Base-by-base conservation (phyloP, 1,140 invertebrate genomes). In the Cyclargus thomasi region DNA sequence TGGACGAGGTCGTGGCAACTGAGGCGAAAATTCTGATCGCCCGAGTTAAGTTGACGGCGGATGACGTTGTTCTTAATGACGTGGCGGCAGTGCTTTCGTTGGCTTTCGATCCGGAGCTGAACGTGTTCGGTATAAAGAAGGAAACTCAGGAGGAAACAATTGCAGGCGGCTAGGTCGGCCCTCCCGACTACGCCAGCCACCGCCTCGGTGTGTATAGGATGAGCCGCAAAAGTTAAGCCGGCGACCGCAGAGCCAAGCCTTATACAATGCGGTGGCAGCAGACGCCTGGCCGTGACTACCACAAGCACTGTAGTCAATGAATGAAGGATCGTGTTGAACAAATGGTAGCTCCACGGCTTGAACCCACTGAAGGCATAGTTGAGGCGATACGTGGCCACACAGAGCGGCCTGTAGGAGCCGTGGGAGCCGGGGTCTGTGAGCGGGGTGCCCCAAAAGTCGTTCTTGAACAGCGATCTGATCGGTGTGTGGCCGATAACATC, bases 191-290 rank as follows among this genome's bases (percentile, higher is more conserved):
- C 94, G n/a, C 97, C 97, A 11, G 97, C 97, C 7, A 99, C 97
- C 0, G 97, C 97, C 91, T 99, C 98, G 29, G 96, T 97, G 90
- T 99, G 98, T 73, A 99, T 95, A 17, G 98, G 98, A 92, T 99
- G 98, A 0, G 96, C 94, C 53, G 98, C 97, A 91, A 99, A 99
- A 22, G 98, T 92, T 1, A 98, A 86, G 1, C 97, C 96, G 0
- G 97, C 94, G 17, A 97, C 91, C 64, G 95, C 93, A 14, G 95
- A 93, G 8, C 94, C 93, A 80, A 94, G 91, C 76, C 91, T 92
- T 67, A 92, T 92, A 73, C 88, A 91, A 66, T 92, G 90, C 65
- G 91, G 90, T 63, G 94, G 92, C 47, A 95, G 86, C 14, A 95
- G 85, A 47, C 93, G 92, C 62, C 93, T 91, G 10, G 94, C 94